Base-by-base conservation (phyloP, 1,140 invertebrate genomes). In the Aphelinus certus region DNA sequence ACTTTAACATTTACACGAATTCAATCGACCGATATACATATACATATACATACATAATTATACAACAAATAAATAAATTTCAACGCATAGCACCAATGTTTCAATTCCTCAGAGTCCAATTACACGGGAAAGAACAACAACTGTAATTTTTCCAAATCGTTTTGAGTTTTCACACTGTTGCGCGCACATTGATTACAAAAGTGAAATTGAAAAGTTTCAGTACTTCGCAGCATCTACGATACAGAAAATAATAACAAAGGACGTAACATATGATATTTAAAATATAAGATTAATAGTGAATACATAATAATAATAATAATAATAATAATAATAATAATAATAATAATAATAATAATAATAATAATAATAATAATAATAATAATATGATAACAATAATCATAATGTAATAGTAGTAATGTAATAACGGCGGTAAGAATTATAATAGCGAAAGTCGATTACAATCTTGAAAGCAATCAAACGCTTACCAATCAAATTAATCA, bases 151-250 rank as follows among this genome's bases (percentile, higher is more conserved):
- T 26, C 26, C 26, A 26, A 26, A 26, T 6, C 45, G 3, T 71
- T 64, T 64, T 10, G 43, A 66, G 55, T 61, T 65, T 65, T 66
- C 56, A 64, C 45, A 55, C 45, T 43, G 1, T 63, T 3, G 26
- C 55, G 6, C 6, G 26, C 5, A 26, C 57, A 46, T 47, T 56
- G 67, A 73, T 66, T 58, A 66, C 57, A 7, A 65, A 43, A 66
- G 63, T 66, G 63, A 73, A 73, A 73, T 66, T 45, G 53, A 66
- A 56, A 75, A 71, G 47, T 75, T 71, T n/a, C 49, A 63, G 68
- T 75, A 70, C 67, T 71, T 75, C 62, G 67, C 73, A 75, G 68
- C 73, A 48, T 71, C 73, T n/a, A 75, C 73, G 67, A 75, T 75
- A 75, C 73, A 70, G 4, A 43, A 56, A 62, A 64, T 53, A 4